Percentiles rank a stretch among this genome's conserved stretches.
Conservation (phyloP, 2,797 vertebrate species). For the Poliocrania exsul region DNA sequence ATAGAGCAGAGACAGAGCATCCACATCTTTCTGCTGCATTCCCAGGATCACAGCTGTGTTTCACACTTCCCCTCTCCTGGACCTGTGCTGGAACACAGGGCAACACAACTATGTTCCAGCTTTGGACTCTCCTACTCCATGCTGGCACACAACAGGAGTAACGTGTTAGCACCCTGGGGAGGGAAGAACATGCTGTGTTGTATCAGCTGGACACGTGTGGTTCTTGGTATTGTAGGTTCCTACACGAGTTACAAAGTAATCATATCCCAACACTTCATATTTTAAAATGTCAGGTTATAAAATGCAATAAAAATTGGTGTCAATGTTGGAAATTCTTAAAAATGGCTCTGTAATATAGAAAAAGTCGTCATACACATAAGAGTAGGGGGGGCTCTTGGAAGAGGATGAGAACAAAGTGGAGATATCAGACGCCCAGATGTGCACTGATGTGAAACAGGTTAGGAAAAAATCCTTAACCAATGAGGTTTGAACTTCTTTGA, state of each 20-base stretch:
- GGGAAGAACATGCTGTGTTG: neutral
- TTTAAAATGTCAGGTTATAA: neutral
- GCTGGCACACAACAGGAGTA: neutral
- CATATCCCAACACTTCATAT: neutral
- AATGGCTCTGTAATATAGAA: neutral
- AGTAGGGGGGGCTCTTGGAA: neutral
- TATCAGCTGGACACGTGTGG: neutral
- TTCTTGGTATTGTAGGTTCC: neutral
- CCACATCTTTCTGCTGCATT: neutral
- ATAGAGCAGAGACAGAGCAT: neutral
- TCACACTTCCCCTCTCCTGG: neutral
- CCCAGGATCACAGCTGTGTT: neutral
- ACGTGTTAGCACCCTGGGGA: neutral
- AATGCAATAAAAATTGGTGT: conserved; percentile 7
- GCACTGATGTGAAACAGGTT: conserved; percentile 12
- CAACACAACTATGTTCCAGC: neutral
- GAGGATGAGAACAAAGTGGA: neutral
- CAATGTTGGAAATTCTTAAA: neutral
- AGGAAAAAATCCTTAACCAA: neutral
- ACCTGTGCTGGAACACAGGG: neutral
- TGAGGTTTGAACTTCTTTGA: neutral
- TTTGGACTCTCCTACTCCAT: neutral
- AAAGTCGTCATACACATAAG: neutral
- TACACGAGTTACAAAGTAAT: neutral
- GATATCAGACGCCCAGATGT: neutral